Evolutionary conservation across 2,888 invertebrate genomes (phyloP).

Genomic region (Pyrochroa serraticornis): DNA sequence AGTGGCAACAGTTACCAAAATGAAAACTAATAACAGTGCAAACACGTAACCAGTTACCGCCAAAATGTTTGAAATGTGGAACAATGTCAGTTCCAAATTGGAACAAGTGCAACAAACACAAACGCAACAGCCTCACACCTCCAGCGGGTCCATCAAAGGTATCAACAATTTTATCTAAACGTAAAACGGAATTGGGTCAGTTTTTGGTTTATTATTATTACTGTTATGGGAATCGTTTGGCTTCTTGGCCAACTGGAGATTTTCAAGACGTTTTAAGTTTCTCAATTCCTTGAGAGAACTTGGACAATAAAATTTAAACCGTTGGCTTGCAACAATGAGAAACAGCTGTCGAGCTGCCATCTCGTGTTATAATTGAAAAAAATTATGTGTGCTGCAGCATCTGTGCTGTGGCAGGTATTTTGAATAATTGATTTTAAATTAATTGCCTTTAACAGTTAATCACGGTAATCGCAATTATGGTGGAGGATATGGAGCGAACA

Average conservation of each 20-base stretch:
- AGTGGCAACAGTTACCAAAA: constrained; percentile 30
- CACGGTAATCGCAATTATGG: too few species aligned
- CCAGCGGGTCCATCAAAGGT: constrained; percentile 85
- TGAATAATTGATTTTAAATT: too few species aligned
- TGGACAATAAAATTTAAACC: background rate
- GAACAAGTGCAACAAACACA: constrained; percentile 70
- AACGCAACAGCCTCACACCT: constrained; percentile 76
- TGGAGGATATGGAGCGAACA: too few species aligned
- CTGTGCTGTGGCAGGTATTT: too few species aligned
- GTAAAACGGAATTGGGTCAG: background rate
- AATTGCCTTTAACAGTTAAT: too few species aligned
- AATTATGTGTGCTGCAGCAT: constrained; percentile 5
- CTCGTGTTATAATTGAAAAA: constrained; percentile 3
- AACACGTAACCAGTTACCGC: constrained; percentile 17
- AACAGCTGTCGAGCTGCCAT: too few species aligned
- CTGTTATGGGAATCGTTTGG: background rate
- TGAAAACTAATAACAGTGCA: constrained; percentile 18
- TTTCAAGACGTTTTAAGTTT: background rate
- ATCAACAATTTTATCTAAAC: constrained; percentile 43
- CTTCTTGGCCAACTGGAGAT: too few species aligned
- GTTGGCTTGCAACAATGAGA: constrained; percentile 11
- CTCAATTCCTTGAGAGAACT: background rate
- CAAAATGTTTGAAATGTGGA: constrained; percentile 86
- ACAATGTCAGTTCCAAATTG: constrained; percentile 76
- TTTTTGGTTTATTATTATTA: background rate